A percentile compares a stretch with the other conserved stretches of the same genome.
These are phyloP conservation scores for Tricholauxania praeusta DNA, from an alignment of 2,888 invertebrate species.

Conservation along the genomic window DNA sequence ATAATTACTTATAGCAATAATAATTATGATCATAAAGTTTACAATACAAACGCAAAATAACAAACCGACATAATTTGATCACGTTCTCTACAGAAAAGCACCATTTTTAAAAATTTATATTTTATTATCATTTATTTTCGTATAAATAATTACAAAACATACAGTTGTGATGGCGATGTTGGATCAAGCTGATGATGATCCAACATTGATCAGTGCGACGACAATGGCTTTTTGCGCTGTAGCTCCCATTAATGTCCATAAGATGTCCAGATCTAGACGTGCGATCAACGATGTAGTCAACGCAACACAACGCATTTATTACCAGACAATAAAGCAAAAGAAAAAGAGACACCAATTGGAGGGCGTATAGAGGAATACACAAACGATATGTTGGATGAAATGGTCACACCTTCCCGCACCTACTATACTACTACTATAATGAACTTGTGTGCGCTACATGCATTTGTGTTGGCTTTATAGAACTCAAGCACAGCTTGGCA, in stretches of 20 bases:
- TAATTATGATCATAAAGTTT: constrained; percentile 8
- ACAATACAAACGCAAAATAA: constrained; percentile 7
- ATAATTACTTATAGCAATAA: background rate
- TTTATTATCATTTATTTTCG: constrained; percentile 36
- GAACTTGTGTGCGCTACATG: too few species aligned
- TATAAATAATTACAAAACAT: constrained; percentile 27
- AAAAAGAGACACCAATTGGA: too few species aligned
- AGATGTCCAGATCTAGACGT: constrained; percentile 32
- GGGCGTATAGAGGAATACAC: too few species aligned
- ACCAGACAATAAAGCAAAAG: too few species aligned
- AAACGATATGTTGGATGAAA: too few species aligned
- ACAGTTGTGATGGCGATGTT: background rate
- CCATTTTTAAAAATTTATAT: constrained; percentile 27
- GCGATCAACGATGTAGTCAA: constrained; percentile 17
- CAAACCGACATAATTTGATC: constrained; percentile 30
- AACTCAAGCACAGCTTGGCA: too few species aligned
- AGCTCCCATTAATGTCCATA: constrained; percentile 28
- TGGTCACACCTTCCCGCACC: constrained; percentile 31
- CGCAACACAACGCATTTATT: constrained; percentile 15
- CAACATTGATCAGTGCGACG: too few species aligned
- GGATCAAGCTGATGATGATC: constrained; percentile 7
- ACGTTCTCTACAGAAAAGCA: constrained; percentile 27
- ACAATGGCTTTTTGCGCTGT: background rate
- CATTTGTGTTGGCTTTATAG: too few species aligned
- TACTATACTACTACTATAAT: background rate